Evolutionary conservation across 2,888 invertebrate genomes (phyloP).

Genomic region (Lucinisca nassula): DNA sequence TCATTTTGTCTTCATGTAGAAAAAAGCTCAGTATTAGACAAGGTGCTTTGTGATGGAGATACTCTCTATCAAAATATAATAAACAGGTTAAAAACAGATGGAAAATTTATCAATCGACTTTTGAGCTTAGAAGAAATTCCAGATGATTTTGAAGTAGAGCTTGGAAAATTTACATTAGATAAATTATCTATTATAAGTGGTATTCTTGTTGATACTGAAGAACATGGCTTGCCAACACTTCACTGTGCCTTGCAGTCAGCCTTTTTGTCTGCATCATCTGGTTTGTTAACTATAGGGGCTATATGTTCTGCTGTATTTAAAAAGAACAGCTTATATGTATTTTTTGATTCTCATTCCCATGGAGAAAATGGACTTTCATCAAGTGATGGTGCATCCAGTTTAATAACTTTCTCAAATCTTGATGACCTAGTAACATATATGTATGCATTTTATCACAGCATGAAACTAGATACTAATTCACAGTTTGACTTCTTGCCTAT

Average conservation of each 20-base stretch:
- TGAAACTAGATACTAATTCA: neutral
- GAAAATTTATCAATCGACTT: neutral
- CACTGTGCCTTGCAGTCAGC: neutral
- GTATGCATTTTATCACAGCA: neutral
- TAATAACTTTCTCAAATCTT: neutral
- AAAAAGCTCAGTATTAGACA: neutral
- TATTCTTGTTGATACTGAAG: neutral
- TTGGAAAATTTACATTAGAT: neutral
- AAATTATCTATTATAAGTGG: neutral
- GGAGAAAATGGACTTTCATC: neutral
- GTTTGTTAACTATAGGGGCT: neutral
- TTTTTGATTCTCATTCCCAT: neutral
- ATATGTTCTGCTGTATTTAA: slow-evolving; percentile 1
- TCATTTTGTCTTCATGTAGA: neutral
- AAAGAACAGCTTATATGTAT: neutral
- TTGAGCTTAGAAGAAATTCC: neutral
- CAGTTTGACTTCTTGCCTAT: too few species aligned
- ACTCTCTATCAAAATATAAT: neutral
- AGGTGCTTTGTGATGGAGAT: neutral
- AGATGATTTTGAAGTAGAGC: neutral
- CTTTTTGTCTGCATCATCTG: neutral
- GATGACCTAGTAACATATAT: neutral
- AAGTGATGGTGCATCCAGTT: slow-evolving; percentile 1
- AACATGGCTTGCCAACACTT: neutral
- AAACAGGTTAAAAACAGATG: neutral